Percentiles rank a stretch among this genome's conserved stretches.
Conservation (phyloP, 1,140 invertebrate species). For the Ectropis grisescens region DNA sequence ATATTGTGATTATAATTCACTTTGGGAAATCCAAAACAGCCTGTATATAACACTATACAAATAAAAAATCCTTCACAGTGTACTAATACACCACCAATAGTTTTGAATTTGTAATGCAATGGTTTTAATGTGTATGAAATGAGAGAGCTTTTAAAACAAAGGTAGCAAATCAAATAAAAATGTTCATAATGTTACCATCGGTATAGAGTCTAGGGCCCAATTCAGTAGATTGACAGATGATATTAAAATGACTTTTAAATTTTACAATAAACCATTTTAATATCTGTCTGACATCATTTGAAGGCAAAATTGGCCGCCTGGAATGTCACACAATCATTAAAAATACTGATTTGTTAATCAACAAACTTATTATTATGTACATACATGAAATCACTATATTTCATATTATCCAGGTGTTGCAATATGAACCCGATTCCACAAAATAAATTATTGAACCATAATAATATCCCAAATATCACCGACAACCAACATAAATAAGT, state of each 20-base stretch:
- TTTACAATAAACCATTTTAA: too few species aligned
- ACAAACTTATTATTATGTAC: constrained; percentile 51
- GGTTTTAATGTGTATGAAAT: constrained; percentile 4
- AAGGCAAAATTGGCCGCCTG: too few species aligned
- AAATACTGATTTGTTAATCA: constrained; percentile 65
- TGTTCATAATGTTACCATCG: constrained; percentile 27
- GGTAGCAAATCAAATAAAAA: constrained; percentile 23
- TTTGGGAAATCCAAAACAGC: too few species aligned
- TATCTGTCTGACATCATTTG: too few species aligned
- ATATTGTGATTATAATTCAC: too few species aligned
- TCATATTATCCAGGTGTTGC: constrained; percentile 36
- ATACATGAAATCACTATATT: constrained; percentile 35
- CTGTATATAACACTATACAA: too few species aligned
- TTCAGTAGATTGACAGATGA: too few species aligned
- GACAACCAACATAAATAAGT: constrained; percentile 11
- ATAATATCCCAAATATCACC: constrained; percentile 17
- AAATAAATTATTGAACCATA: constrained; percentile 21
- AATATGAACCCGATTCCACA: constrained; percentile 24
- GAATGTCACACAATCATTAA: constrained; percentile 66
- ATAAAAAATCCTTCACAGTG: too few species aligned
- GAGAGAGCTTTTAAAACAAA: constrained; percentile 33
- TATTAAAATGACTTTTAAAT: too few species aligned
- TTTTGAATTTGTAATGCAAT: too few species aligned
- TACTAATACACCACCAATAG: too few species aligned
- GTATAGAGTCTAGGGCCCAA: too few species aligned